A percentile compares a stretch with the other conserved stretches of the same genome.
These are phyloP conservation scores for Virgularia gustaviana DNA, from an alignment of 92 coral and sea anemone genomes.

Conservation along the genomic window DNA sequence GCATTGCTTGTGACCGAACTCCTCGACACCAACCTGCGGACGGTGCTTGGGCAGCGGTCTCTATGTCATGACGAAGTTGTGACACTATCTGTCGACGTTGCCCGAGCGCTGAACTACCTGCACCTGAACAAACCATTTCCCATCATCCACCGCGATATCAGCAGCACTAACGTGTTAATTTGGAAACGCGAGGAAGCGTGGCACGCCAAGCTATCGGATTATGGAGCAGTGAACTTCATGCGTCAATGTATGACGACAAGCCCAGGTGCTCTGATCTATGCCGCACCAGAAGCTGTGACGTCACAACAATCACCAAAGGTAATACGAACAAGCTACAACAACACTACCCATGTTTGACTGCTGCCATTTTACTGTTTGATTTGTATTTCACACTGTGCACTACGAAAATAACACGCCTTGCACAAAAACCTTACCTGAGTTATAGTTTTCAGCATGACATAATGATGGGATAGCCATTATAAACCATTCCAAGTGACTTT, in stretches of 20 bases:
- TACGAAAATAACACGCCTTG: too few species aligned
- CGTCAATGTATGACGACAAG: constrained; percentile 88
- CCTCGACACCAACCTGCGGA: constrained; percentile 81
- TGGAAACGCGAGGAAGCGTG: constrained; percentile 84
- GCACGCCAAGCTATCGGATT: constrained; percentile 92
- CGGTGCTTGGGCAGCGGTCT: constrained; percentile 71
- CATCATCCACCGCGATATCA: constrained; percentile 92
- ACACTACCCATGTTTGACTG: background rate
- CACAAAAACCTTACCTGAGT: too few species aligned
- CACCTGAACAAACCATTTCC: constrained; percentile 91
- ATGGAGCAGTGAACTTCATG: constrained; percentile 97
- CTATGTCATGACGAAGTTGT: constrained; percentile 81
- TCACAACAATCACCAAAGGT: constrained; percentile 93
- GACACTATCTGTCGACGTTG: constrained; percentile 64
- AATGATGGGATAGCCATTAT: too few species aligned
- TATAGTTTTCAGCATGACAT: too few species aligned
- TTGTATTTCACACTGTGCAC: too few species aligned
- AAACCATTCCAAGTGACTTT: too few species aligned
- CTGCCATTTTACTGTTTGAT: too few species aligned
- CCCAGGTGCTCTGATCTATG: constrained; percentile 96
- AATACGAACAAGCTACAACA: constrained; percentile 1
- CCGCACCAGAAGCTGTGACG: constrained; percentile 90
- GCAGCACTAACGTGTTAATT: constrained; percentile 91
- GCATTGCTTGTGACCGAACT: constrained; percentile 83
- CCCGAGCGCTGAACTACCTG: constrained; percentile 80